Base-by-base conservation (phyloP, 2,888 invertebrate genomes). In the Oscheius sp. region DNA sequence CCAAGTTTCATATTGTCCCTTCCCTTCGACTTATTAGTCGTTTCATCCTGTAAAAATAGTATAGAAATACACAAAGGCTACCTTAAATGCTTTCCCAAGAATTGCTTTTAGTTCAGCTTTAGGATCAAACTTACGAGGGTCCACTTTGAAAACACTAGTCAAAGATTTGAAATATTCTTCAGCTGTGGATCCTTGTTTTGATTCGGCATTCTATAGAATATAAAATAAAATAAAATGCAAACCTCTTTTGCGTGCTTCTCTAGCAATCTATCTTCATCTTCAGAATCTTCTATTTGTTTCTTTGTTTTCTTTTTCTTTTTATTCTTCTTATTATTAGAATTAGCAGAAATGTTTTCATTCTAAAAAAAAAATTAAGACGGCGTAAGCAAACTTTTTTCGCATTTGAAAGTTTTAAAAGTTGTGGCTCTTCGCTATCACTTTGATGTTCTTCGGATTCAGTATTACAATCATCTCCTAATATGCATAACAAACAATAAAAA, bases 101-200 rank as follows among this genome's bases (percentile, higher is more conserved):
- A 72, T 47, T 33, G 72, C 63, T 45, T 75, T 80, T 59, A 81
- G 54, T 54, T 83, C 83, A 2, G 61, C 77, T 2, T 72, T 67
- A n/a, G 80, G 72, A 41, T 83, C 78, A 44, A 83, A 76, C 32
- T 70, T 32, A 59, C 77, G 74, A 24, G 74, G 69, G 33, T 82
- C 81, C 20, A 77, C 61, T 66, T 68, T 36, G 50, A 62, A 47
- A 20, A n/a, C 17, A 14, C 20, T 26, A 30, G 26, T 57, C 17
- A 47, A 12, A 24, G 47, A 22, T 6, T 22, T 47, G 22, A 24
- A 47, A 22, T 24, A 47, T 24, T 47, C 47, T 5, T 24, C 41
- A 68, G 62, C 24, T 62, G 64, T 17, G 50, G 44, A 24, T 26
- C 33, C 17, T 22, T 28, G 5, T 30, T 64, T 26, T 8, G 22